These are phyloP conservation scores for Actinostola sp. DNA, from an alignment of 92 coral and sea anemone species.

Conservation along the genomic window DNA sequence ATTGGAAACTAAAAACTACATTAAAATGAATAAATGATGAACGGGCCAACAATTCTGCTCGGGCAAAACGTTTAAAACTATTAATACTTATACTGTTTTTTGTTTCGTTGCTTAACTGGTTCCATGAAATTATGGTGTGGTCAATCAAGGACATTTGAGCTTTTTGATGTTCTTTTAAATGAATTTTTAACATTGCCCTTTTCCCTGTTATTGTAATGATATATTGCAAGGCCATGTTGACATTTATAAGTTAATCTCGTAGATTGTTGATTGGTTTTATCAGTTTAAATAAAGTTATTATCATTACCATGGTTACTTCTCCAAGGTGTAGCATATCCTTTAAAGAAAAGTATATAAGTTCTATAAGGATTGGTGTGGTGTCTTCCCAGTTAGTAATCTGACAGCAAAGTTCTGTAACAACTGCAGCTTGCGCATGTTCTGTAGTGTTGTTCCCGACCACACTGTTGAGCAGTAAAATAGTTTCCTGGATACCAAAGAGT, in stretches of 20 bases:
- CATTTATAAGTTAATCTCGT: background rate
- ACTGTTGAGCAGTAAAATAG: slow-evolving; percentile 34
- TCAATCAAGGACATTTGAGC: background rate
- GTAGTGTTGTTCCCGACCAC: slow-evolving; percentile 52
- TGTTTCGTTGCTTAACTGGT: too few relatives aligned
- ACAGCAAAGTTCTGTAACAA: slow-evolving; percentile 59
- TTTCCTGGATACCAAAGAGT: slow-evolving; percentile 29
- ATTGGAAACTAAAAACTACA: too few relatives aligned
- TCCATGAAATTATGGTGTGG: too few relatives aligned
- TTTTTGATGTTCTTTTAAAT: background rate
- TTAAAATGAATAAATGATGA: too few relatives aligned
- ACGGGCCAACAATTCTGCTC: too few relatives aligned
- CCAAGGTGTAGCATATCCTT: slow-evolving; percentile 28
- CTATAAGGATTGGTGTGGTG: slow-evolving; percentile 42
- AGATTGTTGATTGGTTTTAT: slow-evolving; percentile 25
- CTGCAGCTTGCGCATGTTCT: slow-evolving; percentile 41
- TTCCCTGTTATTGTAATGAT: background rate
- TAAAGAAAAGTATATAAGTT: slow-evolving; percentile 37
- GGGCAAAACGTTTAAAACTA: too few relatives aligned
- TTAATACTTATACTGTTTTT: too few relatives aligned
- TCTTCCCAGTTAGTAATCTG: slow-evolving; percentile 28
- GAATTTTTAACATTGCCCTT: background rate
- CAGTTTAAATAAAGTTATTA: too few relatives aligned
- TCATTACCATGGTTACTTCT: slow-evolving; percentile 39
- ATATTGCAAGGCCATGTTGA: background rate